phyloP scores from a whole-genome alignment of 2,888 invertebrate genomes.

The Ichneumoninae sp. region DNA sequence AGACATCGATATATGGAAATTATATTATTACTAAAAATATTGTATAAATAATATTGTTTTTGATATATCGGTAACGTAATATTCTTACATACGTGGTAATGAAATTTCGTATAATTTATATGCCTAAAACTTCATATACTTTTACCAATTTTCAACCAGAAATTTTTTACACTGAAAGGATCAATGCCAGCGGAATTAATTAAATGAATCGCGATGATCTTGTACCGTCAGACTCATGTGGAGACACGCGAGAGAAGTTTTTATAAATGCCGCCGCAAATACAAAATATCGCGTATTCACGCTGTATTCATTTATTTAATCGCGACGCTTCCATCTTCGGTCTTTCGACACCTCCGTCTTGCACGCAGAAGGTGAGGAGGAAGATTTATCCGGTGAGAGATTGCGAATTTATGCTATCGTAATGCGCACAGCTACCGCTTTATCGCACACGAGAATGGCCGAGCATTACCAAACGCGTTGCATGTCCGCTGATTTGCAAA shows the following conservation, averaged over 20 bases:
- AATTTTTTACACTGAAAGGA: background rate
- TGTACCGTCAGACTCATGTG: background rate
- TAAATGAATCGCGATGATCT: conserved; percentile 36
- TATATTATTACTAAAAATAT: too few species aligned
- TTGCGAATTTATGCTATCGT: conserved; percentile 49
- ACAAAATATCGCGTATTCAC: conserved; percentile 17
- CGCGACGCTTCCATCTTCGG: conserved; percentile 40
- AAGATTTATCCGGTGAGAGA: conserved; percentile 52
- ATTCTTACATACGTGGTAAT: too few species aligned
- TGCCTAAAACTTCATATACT: too few species aligned
- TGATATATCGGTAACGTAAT: too few species aligned
- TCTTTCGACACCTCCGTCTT: conserved; percentile 60
- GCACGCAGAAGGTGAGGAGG: conserved; percentile 30
- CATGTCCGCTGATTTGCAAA: conserved; percentile 39
- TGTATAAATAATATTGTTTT: too few species aligned
- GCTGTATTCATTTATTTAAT: conserved; percentile 25
- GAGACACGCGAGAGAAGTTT: background rate
- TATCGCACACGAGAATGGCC: conserved; percentile 18
- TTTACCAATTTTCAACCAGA: too few species aligned
- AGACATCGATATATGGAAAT: too few species aligned
- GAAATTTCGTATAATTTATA: too few species aligned
- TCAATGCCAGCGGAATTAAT: conserved; percentile 29
- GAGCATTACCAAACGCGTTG: conserved; percentile 31
- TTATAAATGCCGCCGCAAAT: conserved; percentile 13
- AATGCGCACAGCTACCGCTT: conserved; percentile 12